These are phyloP conservation scores for Spinibarbus caldwelli DNA, from an alignment of 2,797 vertebrate species.

Conservation along the genomic window DNA sequence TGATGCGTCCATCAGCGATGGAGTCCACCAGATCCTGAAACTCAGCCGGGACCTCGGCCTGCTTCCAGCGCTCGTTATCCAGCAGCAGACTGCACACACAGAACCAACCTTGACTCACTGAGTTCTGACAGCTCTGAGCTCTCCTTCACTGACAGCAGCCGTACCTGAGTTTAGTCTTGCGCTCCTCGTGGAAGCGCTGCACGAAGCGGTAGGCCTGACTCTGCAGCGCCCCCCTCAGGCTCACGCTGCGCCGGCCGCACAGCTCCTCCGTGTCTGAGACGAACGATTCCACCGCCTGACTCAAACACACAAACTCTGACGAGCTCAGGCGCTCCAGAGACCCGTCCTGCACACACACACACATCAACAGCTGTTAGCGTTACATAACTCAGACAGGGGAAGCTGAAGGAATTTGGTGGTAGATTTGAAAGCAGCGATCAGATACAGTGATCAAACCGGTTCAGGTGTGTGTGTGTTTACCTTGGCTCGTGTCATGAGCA, in stretches of 20 bases:
- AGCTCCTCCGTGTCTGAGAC: conserved; percentile 89
- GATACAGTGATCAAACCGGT: not conserved
- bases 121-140: not conserved
- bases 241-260: conserved; percentile 88
- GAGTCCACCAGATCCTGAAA: conserved; percentile 96
- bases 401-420: not conserved
- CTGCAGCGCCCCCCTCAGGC: conserved; percentile 92
- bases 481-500: conserved; percentile 92
- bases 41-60: conserved; percentile 95
- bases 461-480: conserved; percentile 66
- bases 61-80: conserved; percentile 98
- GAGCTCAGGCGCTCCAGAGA: conserved; percentile 95
- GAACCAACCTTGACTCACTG: not conserved
- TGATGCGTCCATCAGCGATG: conserved; percentile 90
- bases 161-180: conserved; percentile 95
- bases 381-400: not conserved
- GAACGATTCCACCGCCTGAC: conserved; percentile 89
- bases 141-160: not conserved
- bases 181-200: conserved; percentile 95
- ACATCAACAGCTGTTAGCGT: not conserved
- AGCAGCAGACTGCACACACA: conserved; percentile 84
- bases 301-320: conserved; percentile 90
- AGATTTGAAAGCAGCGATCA: not conserved
- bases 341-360: conserved; percentile 81
- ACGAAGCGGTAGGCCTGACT: conserved; percentile 97